Percentiles rank a stretch among this genome's conserved stretches.
Conservation (phyloP, 2,797 vertebrate species). For the Oophaga sylvatica region DNA sequence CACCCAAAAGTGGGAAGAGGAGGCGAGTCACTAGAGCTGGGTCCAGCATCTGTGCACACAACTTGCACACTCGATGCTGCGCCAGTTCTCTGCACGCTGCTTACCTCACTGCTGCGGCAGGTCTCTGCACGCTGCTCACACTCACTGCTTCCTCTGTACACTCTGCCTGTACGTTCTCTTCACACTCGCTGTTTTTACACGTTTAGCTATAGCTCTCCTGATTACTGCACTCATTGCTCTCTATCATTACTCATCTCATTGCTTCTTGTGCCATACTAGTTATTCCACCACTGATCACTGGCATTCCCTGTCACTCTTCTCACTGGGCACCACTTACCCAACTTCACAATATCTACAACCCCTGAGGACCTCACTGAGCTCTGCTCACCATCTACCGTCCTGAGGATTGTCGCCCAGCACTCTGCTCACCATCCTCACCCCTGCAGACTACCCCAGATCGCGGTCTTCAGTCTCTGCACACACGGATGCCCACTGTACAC, state of each 20-base stretch:
- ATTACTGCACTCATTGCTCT: no score
- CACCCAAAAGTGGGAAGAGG: conserved; percentile 5
- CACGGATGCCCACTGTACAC: neutral
- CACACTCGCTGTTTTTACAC: neutral
- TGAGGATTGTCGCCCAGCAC: neutral
- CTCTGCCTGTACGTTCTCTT: neutral
- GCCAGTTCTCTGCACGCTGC: no score
- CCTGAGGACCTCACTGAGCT: neutral
- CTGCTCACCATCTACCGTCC: neutral
- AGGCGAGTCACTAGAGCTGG: neutral
- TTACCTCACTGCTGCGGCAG: no score
- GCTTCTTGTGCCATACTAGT: no score
- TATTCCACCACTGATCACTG: neutral
- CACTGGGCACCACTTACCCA: neutral
- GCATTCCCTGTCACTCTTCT: neutral
- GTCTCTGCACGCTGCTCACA: neutral
- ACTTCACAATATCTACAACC: neutral
- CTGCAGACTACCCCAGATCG: neutral
- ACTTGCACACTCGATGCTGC: no score
- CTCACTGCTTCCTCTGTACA: no score
- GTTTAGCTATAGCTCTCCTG: no score
- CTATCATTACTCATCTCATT: no score
- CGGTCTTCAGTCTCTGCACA: no score
- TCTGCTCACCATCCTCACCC: neutral
- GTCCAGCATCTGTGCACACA: neutral